Conservation (phyloP, 2,113 vertebrate genomes). For the Neodontobutis hainanensis region DNA sequence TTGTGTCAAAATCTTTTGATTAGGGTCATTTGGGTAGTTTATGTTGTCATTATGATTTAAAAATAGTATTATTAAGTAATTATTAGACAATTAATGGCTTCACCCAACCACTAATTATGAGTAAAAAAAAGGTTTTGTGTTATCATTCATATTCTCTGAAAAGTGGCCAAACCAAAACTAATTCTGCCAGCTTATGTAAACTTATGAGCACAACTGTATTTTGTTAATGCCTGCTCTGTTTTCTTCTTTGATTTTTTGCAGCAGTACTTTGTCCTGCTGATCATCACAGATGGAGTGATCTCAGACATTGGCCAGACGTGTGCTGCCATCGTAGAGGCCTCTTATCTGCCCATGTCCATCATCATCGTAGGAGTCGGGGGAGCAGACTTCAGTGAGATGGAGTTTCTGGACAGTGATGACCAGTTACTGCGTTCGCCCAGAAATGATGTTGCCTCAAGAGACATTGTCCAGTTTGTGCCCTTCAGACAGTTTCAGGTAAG, state of each 20-base stretch:
- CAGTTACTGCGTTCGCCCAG: conserved; percentile 78
- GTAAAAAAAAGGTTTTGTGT: no score
- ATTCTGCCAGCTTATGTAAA: no score
- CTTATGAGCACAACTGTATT: no score
- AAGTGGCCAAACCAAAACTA: no score
- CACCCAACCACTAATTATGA: no score
- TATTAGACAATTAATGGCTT: no score
- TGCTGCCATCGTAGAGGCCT: conserved; percentile 86
- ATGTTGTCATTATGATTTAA: no score
- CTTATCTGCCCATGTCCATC: conserved; percentile 91
- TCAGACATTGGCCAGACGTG: conserved; percentile 91
- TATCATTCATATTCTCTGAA: no score
- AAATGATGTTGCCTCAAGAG: conserved; percentile 85
- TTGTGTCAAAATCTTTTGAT: no score
- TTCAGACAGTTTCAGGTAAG: conserved; percentile 91
- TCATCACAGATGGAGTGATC: conserved; percentile 94
- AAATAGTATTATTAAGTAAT: no score
- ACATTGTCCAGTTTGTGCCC: conserved; percentile 97
- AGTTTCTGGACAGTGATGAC: conserved; percentile 91
- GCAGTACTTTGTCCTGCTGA: conserved; percentile 92
- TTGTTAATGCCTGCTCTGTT: not conserved
- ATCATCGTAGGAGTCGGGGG: conserved; percentile 92
- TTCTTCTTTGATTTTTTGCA: conserved; percentile 48
- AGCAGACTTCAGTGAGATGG: conserved; percentile 90
- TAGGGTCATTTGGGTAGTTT: no score